Conservation (phyloP, 1,140 invertebrate species). For the Reticulitermes speratus region DNA sequence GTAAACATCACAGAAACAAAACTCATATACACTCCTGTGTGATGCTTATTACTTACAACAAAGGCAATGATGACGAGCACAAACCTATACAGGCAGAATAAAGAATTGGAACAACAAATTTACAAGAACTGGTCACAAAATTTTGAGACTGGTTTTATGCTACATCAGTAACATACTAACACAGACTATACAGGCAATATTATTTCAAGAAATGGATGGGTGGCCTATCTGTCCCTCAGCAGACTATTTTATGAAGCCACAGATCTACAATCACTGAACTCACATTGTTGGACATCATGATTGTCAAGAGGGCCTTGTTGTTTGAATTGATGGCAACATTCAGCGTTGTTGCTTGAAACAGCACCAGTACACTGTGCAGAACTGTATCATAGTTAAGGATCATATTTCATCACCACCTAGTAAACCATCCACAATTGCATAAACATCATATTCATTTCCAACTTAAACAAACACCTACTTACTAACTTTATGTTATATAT, state of each 20-base stretch:
- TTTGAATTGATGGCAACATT: constrained; percentile 99
- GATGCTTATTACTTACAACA: too few relatives aligned
- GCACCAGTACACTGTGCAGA: constrained; percentile 86
- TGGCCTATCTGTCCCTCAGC: not conserved
- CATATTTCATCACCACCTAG: not conserved
- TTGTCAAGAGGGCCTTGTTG: constrained; percentile 95
- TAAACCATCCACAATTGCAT: not conserved
- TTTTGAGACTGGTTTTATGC: constrained; percentile 16
- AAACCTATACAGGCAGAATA: constrained; percentile 25
- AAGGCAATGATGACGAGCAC: too few relatives aligned
- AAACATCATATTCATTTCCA: too few relatives aligned
- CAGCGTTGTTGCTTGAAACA: constrained; percentile 93
- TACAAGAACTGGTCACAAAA: constrained; percentile 22
- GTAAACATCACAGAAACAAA: too few relatives aligned
- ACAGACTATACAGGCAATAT: not conserved
- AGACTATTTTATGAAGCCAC: not conserved
- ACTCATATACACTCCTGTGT: too few relatives aligned
- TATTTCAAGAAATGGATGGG: not conserved
- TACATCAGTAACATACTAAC: not conserved
- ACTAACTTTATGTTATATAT: too few relatives aligned
- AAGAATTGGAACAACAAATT: constrained; percentile 23
- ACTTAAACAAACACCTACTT: too few relatives aligned
- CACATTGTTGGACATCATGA: constrained; percentile 99
- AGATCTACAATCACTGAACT: constrained; percentile 49
- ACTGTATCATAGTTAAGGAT: constrained; percentile 55